phyloP scores from a whole-genome alignment of 2,113 vertebrate species.

The Cyphomyrus plagiostoma region DNA sequence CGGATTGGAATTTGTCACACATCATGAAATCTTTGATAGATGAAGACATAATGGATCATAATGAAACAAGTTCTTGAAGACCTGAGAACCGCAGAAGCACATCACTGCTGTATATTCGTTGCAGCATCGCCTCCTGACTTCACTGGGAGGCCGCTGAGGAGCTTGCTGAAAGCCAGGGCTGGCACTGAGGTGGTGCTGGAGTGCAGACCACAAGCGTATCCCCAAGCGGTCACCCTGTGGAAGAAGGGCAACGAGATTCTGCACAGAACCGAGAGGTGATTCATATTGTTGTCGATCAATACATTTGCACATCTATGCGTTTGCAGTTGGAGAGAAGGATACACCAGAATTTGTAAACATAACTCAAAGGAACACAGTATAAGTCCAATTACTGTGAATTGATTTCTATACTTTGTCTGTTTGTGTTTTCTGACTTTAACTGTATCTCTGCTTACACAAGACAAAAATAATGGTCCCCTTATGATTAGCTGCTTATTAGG shows the following conservation, averaged over 20 bases:
- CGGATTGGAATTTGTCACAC: background rate
- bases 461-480: background rate
- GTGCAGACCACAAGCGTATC: constrained; percentile 84
- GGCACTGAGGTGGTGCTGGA: constrained; percentile 82
- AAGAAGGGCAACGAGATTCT: constrained; percentile 77
- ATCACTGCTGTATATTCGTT: background rate
- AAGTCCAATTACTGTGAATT: background rate
- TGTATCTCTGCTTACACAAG: background rate
- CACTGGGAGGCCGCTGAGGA: constrained; percentile 73
- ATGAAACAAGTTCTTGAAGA: background rate
- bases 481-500: background rate
- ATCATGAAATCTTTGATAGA: background rate
- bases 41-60: background rate
- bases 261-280: constrained; percentile 78
- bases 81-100: background rate
- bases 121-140: constrained; percentile 86
- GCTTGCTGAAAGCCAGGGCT: constrained; percentile 74
- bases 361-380: background rate
- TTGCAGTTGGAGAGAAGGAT: background rate
- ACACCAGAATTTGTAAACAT: background rate
- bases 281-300: constrained; percentile 22
- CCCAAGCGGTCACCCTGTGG: constrained; percentile 78
- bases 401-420: background rate
- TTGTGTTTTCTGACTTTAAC: background rate
- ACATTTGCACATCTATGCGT: background rate